Base-by-base conservation (phyloP, 2,797 vertebrate genomes). In the Caiman crocodilus region DNA sequence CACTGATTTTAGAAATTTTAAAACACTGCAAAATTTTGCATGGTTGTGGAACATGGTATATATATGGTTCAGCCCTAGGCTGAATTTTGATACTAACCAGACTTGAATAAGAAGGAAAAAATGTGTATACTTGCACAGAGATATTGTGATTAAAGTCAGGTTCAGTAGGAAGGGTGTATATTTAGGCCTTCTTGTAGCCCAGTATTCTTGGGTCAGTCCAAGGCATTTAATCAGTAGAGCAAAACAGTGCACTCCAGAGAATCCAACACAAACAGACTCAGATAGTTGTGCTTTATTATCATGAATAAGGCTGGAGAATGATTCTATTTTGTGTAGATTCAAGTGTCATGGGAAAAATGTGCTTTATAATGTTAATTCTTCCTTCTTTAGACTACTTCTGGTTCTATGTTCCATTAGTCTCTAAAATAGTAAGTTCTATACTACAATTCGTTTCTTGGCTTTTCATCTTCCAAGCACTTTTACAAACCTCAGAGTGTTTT, bases 391-490 rank as follows among this genome's bases (percentile, higher is more conserved):
- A 14, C 7, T 42, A 6, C 12, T 50, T 73, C 26, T 73, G 69
- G 12, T 14, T 50, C 42, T 14, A 9, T 25, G 26, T 7, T 42
- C 42, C 20, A 23, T 50, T 23, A 73, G 69, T 21, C 25, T 73
- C 23, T 50, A 42, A 73, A 73, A 73, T 73, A 7, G 14, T 14
- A 42, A 25, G 35, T 35, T 12, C 14, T 69, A 35, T 35, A 69
- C 20, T 69, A 23, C 23, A 32, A 32, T 30, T 67, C 18, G n/a
- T 20, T 92, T 95, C 81, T 86, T 85, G 79, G 89, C 67, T 94
- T 94, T 82, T 83, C 71, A 26, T 83, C 92, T 90, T 56, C 92
- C 94, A 86, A 76, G 30, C 61, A 10, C 95, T 95, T 76, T 94
- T 92, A 61, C 15, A 71, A 71, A 71, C 89, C 94, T 92, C 74